phyloP scores from a whole-genome alignment of 2,888 invertebrate species.

The Camptogramma bilineatum region DNA sequence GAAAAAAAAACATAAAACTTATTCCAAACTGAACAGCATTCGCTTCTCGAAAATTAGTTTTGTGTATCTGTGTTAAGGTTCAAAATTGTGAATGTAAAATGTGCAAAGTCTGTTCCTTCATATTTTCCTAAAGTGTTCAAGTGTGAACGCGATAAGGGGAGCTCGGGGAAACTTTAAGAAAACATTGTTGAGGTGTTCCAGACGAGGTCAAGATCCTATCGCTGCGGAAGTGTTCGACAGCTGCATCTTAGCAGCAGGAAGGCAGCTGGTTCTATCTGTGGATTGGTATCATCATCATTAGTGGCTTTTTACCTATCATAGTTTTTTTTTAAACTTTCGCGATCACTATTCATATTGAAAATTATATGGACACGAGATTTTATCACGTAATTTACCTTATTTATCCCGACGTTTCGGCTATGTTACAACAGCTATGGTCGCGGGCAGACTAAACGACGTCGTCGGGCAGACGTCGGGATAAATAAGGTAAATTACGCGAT shows the following conservation, averaged over 20 bases:
- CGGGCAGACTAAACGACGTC: too few species aligned
- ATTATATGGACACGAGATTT: too few species aligned
- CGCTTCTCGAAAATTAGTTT: not conserved
- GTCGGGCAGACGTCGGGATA: too few species aligned
- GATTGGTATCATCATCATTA: not conserved
- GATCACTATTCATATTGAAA: too few species aligned
- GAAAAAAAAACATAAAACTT: not conserved
- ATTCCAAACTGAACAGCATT: not conserved
- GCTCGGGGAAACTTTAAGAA: conserved; percentile 28
- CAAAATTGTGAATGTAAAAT: conserved; percentile 17
- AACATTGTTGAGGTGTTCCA: conserved; percentile 20
- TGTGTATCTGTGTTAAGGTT: not conserved
- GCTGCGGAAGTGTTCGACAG: conserved; percentile 1
- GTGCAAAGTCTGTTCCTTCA: conserved; percentile 35
- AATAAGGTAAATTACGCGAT: too few species aligned
- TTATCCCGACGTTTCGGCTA: too few species aligned
- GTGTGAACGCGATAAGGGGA: conserved; percentile 57
- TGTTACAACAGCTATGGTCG: too few species aligned
- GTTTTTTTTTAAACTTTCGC: too few species aligned
- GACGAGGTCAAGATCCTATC: conserved; percentile 14
- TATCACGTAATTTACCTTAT: too few species aligned
- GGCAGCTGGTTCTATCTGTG: too few species aligned
- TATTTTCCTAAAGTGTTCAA: conserved; percentile 50
- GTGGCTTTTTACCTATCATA: too few species aligned
- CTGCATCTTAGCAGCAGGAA: conserved; percentile 7